A percentile compares a stretch with the other conserved stretches of the same genome.
Conservation (phyloP, 1,140 invertebrate genomes). For the Mycetomoellerius zeteki region DNA sequence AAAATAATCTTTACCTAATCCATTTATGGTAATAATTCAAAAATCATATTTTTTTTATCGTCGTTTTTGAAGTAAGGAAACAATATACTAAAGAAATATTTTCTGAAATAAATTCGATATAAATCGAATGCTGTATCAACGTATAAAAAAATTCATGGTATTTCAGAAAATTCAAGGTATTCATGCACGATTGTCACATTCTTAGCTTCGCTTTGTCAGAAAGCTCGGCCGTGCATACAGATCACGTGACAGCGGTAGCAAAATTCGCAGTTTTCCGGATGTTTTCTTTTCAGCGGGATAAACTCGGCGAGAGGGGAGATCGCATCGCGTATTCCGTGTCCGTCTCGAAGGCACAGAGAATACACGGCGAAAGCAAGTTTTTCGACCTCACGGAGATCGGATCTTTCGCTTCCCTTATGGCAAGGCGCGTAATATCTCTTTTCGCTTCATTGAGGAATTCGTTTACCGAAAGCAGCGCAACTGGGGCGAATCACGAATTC, state of each 20-base stretch:
- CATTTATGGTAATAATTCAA: no score
- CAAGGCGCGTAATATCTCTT: conserved; percentile 53
- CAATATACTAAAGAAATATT: not conserved
- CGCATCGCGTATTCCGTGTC: conserved; percentile 44
- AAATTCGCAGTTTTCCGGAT: conserved; percentile 35
- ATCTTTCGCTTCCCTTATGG: conserved; percentile 26
- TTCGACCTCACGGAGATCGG: not conserved
- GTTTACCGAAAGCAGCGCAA: conserved; percentile 52
- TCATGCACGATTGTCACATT: not conserved
- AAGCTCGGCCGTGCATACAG: conserved; percentile 6
- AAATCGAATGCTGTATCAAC: not conserved
- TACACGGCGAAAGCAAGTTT: conserved; percentile 15
- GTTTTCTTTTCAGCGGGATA: conserved; percentile 6
- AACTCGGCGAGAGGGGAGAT: conserved; percentile 14
- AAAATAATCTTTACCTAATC: no score
- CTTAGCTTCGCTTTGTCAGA: not conserved
- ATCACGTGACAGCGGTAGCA: not conserved
- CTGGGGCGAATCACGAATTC: conserved; percentile 48
- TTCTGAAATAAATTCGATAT: not conserved
- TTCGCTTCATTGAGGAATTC: conserved; percentile 63
- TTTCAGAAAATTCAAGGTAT: not conserved
- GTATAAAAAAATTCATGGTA: not conserved
- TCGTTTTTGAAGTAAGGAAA: no score
- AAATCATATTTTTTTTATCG: no score
- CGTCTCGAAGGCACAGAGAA: conserved; percentile 8